Percentiles rank a stretch among this genome's conserved stretches.
phyloP scores from a whole-genome alignment of 2,888 invertebrate species.

The Eupithecia abbreviata region DNA sequence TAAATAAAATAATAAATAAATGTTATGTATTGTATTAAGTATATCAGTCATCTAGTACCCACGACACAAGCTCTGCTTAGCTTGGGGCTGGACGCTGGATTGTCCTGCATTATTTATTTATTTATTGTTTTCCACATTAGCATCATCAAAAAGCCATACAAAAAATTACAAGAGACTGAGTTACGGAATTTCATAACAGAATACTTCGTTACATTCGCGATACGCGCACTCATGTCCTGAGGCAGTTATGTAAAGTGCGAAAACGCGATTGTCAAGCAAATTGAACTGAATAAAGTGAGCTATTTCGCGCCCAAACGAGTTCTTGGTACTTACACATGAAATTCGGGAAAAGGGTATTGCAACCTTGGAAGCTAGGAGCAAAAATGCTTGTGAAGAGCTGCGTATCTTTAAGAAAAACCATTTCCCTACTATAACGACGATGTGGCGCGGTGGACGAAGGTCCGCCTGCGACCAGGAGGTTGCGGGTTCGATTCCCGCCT shows the following conservation, averaged over 20 bases:
- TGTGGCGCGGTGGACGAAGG: too few species aligned
- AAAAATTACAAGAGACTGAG: slow-evolving; percentile 13
- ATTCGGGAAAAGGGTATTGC: slow-evolving; percentile 1
- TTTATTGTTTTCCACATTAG: not conserved
- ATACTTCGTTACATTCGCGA: slow-evolving; percentile 31
- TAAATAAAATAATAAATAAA: too few species aligned
- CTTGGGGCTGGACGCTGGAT: too few species aligned
- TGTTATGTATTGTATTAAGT: too few species aligned
- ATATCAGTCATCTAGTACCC: too few species aligned
- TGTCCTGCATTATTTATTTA: too few species aligned
- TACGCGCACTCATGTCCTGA: slow-evolving; percentile 31
- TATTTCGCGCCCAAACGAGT: slow-evolving; percentile 47
- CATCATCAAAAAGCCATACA: slow-evolving; percentile 1
- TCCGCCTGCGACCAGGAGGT: too few species aligned
- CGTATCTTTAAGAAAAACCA: not conserved
- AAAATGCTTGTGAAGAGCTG: not conserved
- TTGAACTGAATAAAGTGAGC: slow-evolving; percentile 48
- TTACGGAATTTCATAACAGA: slow-evolving; percentile 21
- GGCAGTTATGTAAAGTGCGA: slow-evolving; percentile 39
- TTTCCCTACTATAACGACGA: not conserved
- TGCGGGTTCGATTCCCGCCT: too few species aligned
- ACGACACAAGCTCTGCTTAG: too few species aligned
- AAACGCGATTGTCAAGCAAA: slow-evolving; percentile 49
- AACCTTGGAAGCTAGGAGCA: not conserved
- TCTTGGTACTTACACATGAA: slow-evolving; percentile 9